Conservation (phyloP, 2,113 vertebrate genomes). For the Falco punctatus region DNA sequence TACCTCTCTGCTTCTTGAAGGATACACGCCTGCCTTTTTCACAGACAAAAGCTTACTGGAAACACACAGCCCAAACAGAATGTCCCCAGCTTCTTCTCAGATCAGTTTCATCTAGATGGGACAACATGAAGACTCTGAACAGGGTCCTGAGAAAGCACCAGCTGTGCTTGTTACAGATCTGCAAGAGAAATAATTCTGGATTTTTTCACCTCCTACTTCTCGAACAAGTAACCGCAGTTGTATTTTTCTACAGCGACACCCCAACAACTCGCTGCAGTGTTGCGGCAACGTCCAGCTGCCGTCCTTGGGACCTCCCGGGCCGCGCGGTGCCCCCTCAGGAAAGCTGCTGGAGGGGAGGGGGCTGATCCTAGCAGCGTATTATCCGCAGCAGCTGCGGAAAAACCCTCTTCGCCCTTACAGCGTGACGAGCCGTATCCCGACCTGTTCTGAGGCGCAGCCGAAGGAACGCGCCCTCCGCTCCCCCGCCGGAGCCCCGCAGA, state of each 20-base stretch:
- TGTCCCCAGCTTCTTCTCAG: not conserved
- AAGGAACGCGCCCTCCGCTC: not conserved
- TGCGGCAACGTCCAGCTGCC: not conserved
- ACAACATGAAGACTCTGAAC: not conserved
- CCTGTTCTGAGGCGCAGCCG: not conserved
- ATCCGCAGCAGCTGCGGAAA: not conserved
- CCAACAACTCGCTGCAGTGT: not conserved
- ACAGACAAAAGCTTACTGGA: not conserved
- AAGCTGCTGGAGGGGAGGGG: too few species aligned
- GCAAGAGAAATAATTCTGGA: not conserved
- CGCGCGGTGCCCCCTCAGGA: not conserved
- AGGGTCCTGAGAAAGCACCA: not conserved
- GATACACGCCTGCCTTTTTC: conserved; percentile 21
- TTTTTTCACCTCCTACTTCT: not conserved
- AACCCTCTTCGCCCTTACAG: not conserved
- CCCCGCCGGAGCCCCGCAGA: not conserved
- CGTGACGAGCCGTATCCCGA: not conserved
- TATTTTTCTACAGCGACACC: not conserved
- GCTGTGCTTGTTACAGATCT: conserved; percentile 3
- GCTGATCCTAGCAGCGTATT: not conserved
- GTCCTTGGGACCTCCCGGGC: not conserved
- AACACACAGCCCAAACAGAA: not conserved
- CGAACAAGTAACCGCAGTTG: not conserved
- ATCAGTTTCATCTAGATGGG: not conserved
- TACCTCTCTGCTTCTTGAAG: not conserved